Evolutionary conservation across 2,797 vertebrate species (phyloP).

Genomic region (Onychomys arenicola): DNA sequence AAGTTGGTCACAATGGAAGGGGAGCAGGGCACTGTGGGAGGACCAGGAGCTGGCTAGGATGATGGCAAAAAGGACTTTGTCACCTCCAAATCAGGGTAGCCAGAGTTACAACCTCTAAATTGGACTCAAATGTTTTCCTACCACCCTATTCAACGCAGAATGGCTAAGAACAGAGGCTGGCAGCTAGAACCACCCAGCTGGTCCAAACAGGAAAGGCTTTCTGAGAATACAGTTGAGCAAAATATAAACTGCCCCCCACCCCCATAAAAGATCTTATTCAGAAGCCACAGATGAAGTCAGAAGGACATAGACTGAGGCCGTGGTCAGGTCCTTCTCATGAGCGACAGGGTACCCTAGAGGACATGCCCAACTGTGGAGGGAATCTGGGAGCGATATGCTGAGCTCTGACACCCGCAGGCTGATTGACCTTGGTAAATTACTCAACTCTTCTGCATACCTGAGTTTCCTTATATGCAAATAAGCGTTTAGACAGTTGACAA

Average conservation of each 20-base stretch:
- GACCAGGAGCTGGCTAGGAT: neutral
- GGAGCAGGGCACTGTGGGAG: no score
- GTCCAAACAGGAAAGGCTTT: neutral
- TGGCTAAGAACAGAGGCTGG: neutral
- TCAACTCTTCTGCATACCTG: neutral
- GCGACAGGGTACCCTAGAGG: neutral
- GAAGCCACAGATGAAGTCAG: neutral
- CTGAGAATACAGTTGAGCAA: neutral
- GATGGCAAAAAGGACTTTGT: neutral
- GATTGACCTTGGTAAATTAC: neutral
- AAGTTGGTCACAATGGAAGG: neutral
- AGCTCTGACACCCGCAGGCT: neutral
- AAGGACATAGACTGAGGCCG: neutral
- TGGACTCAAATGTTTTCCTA: neutral
- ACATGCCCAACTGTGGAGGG: neutral
- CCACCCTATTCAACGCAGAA: neutral
- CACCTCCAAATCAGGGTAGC: neutral
- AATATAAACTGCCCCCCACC: neutral
- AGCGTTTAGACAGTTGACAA: neutral
- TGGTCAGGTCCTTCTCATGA: neutral
- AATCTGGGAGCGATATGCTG: neutral
- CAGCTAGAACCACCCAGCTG: neutral
- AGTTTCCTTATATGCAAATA: neutral
- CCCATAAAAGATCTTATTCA: neutral
- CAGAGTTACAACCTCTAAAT: neutral